Conservation (phyloP, 2,888 invertebrate genomes). For the Nebria salina region DNA sequence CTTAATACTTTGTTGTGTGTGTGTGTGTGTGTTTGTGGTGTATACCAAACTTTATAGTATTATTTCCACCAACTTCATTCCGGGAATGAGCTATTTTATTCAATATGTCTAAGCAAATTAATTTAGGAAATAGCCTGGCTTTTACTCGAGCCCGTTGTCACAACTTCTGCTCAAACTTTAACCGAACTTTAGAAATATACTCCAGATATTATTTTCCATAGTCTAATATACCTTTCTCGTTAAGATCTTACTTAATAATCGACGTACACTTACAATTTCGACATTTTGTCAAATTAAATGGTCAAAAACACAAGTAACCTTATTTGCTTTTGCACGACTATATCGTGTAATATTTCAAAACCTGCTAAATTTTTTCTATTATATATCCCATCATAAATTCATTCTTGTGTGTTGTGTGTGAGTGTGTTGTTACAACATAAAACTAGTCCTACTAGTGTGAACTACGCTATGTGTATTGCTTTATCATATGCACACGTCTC, state of each 20-base stretch:
- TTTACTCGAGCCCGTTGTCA: background rate
- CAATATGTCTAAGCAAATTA: conserved; percentile 1
- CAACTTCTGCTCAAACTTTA: background rate
- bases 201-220: background rate
- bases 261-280: background rate
- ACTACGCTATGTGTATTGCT: too few relatives aligned
- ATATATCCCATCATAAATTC: too few relatives aligned
- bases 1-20: background rate
- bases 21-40: conserved; percentile 1
- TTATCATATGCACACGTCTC: too few relatives aligned
- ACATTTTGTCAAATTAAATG: too few relatives aligned
- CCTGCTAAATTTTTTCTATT: too few relatives aligned
- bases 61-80: background rate
- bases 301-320: too few relatives aligned
- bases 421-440: too few relatives aligned
- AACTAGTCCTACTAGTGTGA: too few relatives aligned
- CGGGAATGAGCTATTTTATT: background rate
- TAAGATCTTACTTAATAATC: background rate
- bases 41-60: background rate
- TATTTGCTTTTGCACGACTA: too few relatives aligned
- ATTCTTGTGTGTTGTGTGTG: too few relatives aligned
- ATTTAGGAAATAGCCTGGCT: background rate
- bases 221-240: background rate
- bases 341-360: too few relatives aligned
- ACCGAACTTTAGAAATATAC: background rate